Evolutionary conservation across 2,113 vertebrate species (phyloP), one percentile per base, ranked within the genome.

Genomic region (Gila orcuttii): DNA sequence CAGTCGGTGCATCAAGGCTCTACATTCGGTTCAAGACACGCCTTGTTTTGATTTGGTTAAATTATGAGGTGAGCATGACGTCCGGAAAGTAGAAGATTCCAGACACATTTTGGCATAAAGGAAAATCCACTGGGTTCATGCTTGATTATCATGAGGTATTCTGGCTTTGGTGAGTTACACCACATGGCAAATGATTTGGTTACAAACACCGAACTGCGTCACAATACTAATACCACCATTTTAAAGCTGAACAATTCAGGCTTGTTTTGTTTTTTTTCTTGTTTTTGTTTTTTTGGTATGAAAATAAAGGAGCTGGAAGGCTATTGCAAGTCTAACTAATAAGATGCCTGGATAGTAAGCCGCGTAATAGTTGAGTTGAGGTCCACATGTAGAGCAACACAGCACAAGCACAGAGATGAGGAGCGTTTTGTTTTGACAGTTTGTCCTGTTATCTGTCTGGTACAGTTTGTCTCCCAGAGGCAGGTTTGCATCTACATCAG

Each of bases 61-160:
- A 87, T 81, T 82, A 60, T 87, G 86, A 87, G 86, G 86, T 87
- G 82, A 84, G 76, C 45, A 25, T 28, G 66, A n/a, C 42, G 59
- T 77, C 66, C 74, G 50, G 82, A 79, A 79, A 28, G 42, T 39
- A 50, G 77, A 47, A 62, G 73, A 57, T 79, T 83, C 79, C 79
- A 71, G 79, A 71, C 25, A 42, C 50, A 45, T 86, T 89, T 87
- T 85, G 79, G 79, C 60, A 83, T 77, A 89, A 76, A 73, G 64
- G 88, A 89, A 83, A 69, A 71, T 91, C 87, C 79, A 77, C 86
- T 84, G 84, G 85, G 87, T 86, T 90, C 86, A 75, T 90, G 87
- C 81, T 91, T 68, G 86, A 90, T 88, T 86, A 79, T 87, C 84
- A 90, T 94, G 93, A 94, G 93, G 93, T 94, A 94, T 90, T 93